Conservation (phyloP, 2,888 invertebrate species). For the Drosophila pseudotakahashii region DNA sequence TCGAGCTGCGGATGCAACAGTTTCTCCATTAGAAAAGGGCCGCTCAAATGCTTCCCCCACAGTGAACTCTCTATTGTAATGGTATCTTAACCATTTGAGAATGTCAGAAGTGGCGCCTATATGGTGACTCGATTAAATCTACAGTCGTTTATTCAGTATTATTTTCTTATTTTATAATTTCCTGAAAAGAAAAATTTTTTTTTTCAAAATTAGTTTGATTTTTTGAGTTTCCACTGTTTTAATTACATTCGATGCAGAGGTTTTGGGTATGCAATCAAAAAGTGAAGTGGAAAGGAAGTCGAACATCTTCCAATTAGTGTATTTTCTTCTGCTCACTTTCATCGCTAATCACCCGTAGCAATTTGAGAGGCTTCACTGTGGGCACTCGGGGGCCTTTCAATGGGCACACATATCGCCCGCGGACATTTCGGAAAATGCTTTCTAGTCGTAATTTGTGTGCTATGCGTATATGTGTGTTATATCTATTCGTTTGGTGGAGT, state of each 20-base stretch:
- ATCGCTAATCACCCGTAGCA: conserved; percentile 21
- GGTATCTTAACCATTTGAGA: not conserved
- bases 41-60: conserved; percentile 5
- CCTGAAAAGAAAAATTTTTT: no score
- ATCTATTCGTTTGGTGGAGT: conserved; percentile 44
- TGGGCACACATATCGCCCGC: conserved; percentile 38
- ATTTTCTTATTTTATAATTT: no score
- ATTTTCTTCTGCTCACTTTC: conserved; percentile 12
- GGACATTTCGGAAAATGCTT: conserved; percentile 71
- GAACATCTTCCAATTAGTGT: conserved; percentile 29
- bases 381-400: conserved; percentile 4
- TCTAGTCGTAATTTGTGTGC: conserved; percentile 55
- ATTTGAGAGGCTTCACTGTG: conserved; percentile 35
- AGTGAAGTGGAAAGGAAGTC: conserved; percentile 27
- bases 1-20: conserved; percentile 32
- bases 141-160: no score
- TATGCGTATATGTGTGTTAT: conserved; percentile 20
- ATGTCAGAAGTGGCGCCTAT: not conserved
- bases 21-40: conserved; percentile 31
- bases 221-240: not conserved
- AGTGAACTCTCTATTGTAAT: not conserved
- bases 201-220: not conserved
- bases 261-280: conserved; percentile 16
- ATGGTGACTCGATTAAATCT: not conserved
- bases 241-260: conserved; percentile 1